Base-by-base conservation (phyloP, 2,888 invertebrate genomes). In the Agrotis exclamationis region DNA sequence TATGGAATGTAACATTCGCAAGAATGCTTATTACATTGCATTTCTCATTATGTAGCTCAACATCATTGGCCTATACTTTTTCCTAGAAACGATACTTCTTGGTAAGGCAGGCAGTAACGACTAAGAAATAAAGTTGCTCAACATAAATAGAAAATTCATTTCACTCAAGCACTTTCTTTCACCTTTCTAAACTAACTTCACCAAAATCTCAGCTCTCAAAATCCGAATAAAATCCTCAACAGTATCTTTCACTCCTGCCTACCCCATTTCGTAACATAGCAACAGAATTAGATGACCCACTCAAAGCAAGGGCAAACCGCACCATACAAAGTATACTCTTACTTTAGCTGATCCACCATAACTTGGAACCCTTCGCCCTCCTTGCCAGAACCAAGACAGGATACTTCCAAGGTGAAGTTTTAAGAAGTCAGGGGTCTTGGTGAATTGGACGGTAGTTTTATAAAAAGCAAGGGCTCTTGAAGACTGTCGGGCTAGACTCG, bases 391-490 rank as follows among this genome's bases (percentile, higher is more conserved):
- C 16, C 7, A 70, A 70, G 47, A 0, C 22, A 33, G 63, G 65
- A 57, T 3, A 64, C 13, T 7, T 24, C 0, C 0, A 50, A 76
- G 63, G 62, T 3, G 45, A 5, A 4, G n/a, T 11, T n/a, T 63
- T 57, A 63, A 76, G 73, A 71, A 71, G 63, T 71, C 71, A 76
- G 65, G 66, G 92, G 77, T 91, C 92, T 79, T 48, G 54, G 11
- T 80, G 65, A 3, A 62, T 33, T 92, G 91, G 94, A 76, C 85
- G 88, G 90, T 87, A 89, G 90, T 89, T 88, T 87, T 87, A 90
- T 90, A 93, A 93, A 94, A 94, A 93, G 87, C 88, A 87, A 94
- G 94, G 92, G 91, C 90, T 88, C 93, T 93, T 90, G 86, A 91
- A 88, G 92, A 89, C 89, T 89, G 93, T 92, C 88, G 91, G 91